These are phyloP conservation scores for Rhagophthalmus giganteus DNA, from an alignment of 2,888 invertebrate genomes.

Conservation along the genomic window DNA sequence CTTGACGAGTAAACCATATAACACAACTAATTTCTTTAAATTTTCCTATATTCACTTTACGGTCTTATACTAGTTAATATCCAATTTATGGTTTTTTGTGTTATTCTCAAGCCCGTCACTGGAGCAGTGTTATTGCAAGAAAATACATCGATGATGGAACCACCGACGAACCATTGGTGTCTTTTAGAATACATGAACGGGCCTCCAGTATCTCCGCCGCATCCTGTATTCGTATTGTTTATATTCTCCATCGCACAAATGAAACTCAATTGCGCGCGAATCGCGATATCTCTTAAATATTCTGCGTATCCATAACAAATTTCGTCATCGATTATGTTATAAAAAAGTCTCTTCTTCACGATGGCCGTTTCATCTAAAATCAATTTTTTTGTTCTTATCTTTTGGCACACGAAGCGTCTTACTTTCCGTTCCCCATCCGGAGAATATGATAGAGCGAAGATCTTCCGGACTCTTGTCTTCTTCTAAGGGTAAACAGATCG, in stretches of 20 bases:
- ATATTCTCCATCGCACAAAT: constrained; percentile 1
- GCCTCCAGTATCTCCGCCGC: constrained; percentile 18
- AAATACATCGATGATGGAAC: background rate
- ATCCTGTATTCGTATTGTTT: constrained; percentile 7
- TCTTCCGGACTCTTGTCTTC: background rate
- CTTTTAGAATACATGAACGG: constrained; percentile 17
- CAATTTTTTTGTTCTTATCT: no score
- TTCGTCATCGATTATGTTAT: constrained; percentile 3
- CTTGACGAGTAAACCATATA: no score
- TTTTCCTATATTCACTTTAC: no score
- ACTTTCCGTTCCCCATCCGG: constrained; percentile 18
- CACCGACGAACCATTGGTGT: constrained; percentile 16
- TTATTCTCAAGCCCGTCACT: background rate
- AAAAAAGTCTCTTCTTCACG: no score
- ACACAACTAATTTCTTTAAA: no score
- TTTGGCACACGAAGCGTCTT: constrained; percentile 3
- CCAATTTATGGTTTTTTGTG: background rate
- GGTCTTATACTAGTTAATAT: background rate
- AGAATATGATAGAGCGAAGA: constrained; percentile 3
- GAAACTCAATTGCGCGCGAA: constrained; percentile 9
- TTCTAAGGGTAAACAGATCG: constrained; percentile 16
- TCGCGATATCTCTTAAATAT: constrained; percentile 4
- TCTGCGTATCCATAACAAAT: constrained; percentile 6
- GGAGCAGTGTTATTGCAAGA: background rate
- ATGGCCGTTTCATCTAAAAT: no score